A percentile compares a stretch with the other conserved stretches of the same genome.
Conservation (phyloP, 2,113 vertebrate species). For the Silurus glanis region DNA sequence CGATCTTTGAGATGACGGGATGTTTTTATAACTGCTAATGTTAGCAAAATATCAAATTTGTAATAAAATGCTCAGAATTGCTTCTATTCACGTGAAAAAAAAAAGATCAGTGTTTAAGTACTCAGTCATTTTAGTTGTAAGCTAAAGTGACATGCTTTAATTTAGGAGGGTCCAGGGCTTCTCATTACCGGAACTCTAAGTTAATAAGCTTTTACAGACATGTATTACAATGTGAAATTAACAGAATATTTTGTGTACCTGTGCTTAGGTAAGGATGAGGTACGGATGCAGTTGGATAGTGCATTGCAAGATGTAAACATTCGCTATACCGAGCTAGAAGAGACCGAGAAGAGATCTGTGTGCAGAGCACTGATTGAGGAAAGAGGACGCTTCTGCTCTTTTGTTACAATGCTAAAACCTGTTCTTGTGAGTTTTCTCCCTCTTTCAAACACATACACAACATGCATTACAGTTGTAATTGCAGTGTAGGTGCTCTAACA, state of each 20-base stretch:
- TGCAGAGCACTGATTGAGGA: constrained; percentile 77
- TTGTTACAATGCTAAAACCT: constrained; percentile 78
- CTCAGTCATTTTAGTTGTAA: neutral
- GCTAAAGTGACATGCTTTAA: neutral
- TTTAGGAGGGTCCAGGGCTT: neutral
- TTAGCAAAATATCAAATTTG: no score
- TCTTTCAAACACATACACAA: neutral
- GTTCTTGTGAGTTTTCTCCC: constrained; percentile 71
- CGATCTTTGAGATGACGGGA: no score
- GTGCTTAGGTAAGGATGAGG: constrained; percentile 74
- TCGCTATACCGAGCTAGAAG: constrained; percentile 77
- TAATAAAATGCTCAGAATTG: no score
- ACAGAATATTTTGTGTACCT: neutral
- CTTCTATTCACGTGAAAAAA: no score
- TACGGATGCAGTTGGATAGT: constrained; percentile 74
- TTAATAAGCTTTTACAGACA: neutral
- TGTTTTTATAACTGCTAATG: no score
- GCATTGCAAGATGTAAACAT: constrained; percentile 80
- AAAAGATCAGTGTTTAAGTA: neutral
- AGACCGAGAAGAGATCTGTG: constrained; percentile 77
- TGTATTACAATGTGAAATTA: neutral
- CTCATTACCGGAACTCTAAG: neutral
- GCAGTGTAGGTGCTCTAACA: no score
- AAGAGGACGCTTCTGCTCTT: constrained; percentile 76
- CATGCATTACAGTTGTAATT: no score